Base-by-base conservation (phyloP, 92 coral and sea anemone species). In the Montipora capitata region DNA sequence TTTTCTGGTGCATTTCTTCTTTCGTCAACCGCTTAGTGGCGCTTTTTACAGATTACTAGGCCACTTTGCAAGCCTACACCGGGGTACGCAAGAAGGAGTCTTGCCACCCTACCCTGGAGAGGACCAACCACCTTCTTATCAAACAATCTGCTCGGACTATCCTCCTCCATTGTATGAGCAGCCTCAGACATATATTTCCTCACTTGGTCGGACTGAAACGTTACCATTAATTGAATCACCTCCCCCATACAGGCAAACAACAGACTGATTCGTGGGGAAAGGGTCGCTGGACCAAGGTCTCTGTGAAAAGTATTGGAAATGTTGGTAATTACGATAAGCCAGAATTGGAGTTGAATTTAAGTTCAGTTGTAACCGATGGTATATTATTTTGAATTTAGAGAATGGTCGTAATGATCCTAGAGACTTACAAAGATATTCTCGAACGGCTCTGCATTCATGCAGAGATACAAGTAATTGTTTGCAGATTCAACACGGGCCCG, bases 61-160 rank as follows among this genome's bases (percentile, higher is more conserved):
- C 15, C n/a, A 59, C 5, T n/a, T 16, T 14, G 65, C 6, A 9
- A 63, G 2, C 6, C 5, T 3, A 5, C 4, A 38, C 5, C 14
- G 27, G n/a, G 12, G 40, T 1, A 10, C 43, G 20, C 12, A 38
- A 67, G 44, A 10, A 38, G 3, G 40, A 38, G 13, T 35, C 13
- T 16, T 39, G 8, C 72, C 72, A 12, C 72, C 72, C 13, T 35
- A 63, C 68, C 68, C 44, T 39, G 72, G 44, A 35, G 43, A 67
- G 72, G 44, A 67, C 38, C 35, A 27, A 27, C 72, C 72, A 67
- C 72, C 72, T 35, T 39, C 72, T 11, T 38, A 67, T 39, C 44
- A 67, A 5, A 20, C 40, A 67, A 44, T 11, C 5, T 67, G 4
- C 43, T 39, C 10, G 38, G 72, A 35, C 44, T 67, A 35, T 38